Conservation (phyloP, 2,113 vertebrate species). For the Arenaria interpres region DNA sequence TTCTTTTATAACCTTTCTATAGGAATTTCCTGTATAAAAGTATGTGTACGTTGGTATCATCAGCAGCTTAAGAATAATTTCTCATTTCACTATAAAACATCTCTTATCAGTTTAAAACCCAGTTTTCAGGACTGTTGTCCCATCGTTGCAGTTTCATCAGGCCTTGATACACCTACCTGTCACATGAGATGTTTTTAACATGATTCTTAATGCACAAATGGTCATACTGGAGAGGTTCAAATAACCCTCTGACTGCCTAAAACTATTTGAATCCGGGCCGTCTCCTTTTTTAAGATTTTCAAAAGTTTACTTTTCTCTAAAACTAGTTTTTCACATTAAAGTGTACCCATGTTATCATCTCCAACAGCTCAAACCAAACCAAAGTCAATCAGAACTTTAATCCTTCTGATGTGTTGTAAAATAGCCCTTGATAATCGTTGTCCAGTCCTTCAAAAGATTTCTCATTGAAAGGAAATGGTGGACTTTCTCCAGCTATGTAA, state of each 20-base stretch:
- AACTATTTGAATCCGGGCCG: neutral
- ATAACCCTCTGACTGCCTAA: neutral
- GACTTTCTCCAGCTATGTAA: neutral
- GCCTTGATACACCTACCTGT: neutral
- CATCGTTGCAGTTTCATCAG: neutral
- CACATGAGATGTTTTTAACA: neutral
- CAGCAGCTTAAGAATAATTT: neutral
- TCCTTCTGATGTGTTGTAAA: neutral
- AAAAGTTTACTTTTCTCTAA: neutral
- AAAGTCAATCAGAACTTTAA: neutral
- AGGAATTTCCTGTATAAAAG: neutral
- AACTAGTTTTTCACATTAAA: neutral
- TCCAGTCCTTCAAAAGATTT: neutral
- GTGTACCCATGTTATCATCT: neutral
- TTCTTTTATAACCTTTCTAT: neutral
- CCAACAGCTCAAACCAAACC: neutral
- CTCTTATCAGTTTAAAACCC: neutral
- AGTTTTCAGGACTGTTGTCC: neutral
- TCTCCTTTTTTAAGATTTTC: neutral
- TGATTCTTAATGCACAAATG: neutral
- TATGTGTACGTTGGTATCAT: neutral
- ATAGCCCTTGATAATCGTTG: neutral
- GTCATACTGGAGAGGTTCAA: neutral
- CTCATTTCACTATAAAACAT: neutral
- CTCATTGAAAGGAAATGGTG: neutral